A percentile compares a stretch with the other conserved stretches of the same genome.
Conservation (phyloP, 2,113 vertebrate species). For the Cryptotis parvus region DNA sequence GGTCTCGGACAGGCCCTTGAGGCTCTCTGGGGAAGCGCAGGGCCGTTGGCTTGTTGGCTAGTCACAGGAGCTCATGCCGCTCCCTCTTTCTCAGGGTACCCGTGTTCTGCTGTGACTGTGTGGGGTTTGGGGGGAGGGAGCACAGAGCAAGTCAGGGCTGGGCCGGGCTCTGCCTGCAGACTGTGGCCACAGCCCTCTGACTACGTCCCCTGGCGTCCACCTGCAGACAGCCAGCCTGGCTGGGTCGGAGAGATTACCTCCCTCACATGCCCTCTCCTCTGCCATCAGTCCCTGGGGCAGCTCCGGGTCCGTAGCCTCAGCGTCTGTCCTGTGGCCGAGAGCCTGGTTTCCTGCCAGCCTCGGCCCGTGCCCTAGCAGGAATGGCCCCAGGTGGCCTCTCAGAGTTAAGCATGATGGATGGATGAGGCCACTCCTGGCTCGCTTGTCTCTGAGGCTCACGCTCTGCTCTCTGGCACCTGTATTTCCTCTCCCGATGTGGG, state of each 20-base stretch:
- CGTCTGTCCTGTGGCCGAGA: conserved; percentile 22
- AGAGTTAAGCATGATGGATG: conserved; percentile 51
- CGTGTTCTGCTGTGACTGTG: too few species aligned
- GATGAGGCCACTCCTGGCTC: conserved; percentile 35
- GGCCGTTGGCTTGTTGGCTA: neutral
- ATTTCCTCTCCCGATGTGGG: neutral
- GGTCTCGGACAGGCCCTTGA: neutral
- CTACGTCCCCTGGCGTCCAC: neutral
- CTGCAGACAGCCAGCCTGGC: neutral
- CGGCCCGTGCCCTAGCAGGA: conserved; percentile 37
- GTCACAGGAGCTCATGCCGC: neutral
- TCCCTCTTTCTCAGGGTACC: neutral
- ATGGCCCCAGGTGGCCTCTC: conserved; percentile 60
- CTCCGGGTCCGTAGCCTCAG: neutral
- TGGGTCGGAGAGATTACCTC: neutral
- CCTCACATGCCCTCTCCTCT: too few species aligned
- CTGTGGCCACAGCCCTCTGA: too few species aligned
- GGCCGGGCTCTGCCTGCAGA: too few species aligned
- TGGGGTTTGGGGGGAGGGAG: too few species aligned
- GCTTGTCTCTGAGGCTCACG: neutral
- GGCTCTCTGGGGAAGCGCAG: neutral
- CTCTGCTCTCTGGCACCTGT: neutral
- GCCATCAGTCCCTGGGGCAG: neutral
- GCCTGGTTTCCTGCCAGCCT: neutral
- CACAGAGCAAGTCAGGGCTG: too few species aligned